phyloP scores from a whole-genome alignment of 2,888 invertebrate species.

The Silvanus unidentatus region DNA sequence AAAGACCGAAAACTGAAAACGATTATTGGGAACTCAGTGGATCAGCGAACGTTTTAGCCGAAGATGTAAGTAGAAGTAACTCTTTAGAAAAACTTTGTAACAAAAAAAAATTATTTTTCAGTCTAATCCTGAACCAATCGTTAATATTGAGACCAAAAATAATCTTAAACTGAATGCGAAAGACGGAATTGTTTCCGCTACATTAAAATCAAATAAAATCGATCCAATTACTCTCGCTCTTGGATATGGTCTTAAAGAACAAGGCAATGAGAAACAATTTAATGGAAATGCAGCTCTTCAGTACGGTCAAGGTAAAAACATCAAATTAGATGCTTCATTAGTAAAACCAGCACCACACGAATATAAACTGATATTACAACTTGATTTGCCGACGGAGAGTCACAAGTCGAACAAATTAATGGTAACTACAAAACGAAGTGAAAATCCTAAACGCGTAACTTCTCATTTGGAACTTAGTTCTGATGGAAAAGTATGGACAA shows the following conservation, averaged over 20 bases:
- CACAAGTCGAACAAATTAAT: conserved; percentile 44
- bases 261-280: conserved; percentile 25
- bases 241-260: conserved; percentile 30
- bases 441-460: conserved; percentile 32
- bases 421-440: conserved; percentile 36
- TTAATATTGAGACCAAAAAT: conserved; percentile 59
- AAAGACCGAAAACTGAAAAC: conserved; percentile 30
- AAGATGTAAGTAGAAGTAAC: too few relatives aligned
- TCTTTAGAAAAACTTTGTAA: conserved; percentile 46
- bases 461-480: conserved; percentile 48
- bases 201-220: conserved; percentile 41
- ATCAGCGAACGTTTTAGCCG: conserved; percentile 27
- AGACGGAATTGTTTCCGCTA: conserved; percentile 55
- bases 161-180: conserved; percentile 60
- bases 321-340: conserved; percentile 40
- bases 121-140: conserved; percentile 49
- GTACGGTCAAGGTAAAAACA: conserved; percentile 40
- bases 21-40: conserved; percentile 26
- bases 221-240: conserved; percentile 45
- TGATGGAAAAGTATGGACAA: conserved; percentile 55
- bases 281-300: conserved; percentile 31
- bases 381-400: conserved; percentile 48
- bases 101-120: too few relatives aligned
- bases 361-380: conserved; percentile 44
- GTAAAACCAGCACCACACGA: conserved; percentile 34